Evolutionary conservation across 1,140 invertebrate species (phyloP).

Genomic region (Drosophila tsacasi): DNA sequence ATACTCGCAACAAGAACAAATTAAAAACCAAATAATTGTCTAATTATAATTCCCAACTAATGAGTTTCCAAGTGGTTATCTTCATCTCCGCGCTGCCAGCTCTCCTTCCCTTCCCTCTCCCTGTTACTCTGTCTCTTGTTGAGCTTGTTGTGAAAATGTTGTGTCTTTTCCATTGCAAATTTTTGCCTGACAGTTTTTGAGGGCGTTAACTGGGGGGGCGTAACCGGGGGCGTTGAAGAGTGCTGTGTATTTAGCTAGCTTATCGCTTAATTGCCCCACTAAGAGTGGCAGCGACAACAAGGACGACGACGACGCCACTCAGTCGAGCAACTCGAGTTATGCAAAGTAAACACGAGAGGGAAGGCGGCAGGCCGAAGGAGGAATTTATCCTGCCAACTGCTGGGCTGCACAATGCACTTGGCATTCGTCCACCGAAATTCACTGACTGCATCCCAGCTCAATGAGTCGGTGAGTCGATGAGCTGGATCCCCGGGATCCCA

Average conservation of each 20-base stretch:
- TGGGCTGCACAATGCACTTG: conserved; percentile 9
- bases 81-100: conserved; percentile 31
- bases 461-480: not conserved
- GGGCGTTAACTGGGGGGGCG: not conserved
- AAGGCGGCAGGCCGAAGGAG: not conserved
- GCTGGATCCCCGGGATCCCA: too few relatives aligned
- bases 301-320: conserved; percentile 20
- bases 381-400: not conserved
- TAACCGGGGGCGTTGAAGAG: conserved; percentile 17
- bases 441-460: conserved; percentile 3
- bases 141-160: conserved; percentile 33
- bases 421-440: not conserved
- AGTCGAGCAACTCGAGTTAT: conserved; percentile 30
- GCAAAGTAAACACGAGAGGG: conserved; percentile 33
- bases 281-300: conserved; percentile 53
- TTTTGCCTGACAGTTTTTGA: conserved; percentile 43
- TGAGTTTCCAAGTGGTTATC: conserved; percentile 80
- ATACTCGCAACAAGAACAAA: conserved; percentile 39
- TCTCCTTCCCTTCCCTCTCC: too few relatives aligned
- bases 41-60: conserved; percentile 78
- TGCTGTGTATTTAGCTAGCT: conserved; percentile 71
- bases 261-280: conserved; percentile 77
- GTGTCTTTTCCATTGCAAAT: conserved; percentile 55
- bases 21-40: conserved; percentile 78
- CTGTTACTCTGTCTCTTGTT: too few relatives aligned